phyloP scores from a whole-genome alignment of 2,888 invertebrate species.

The Meta bourneti region DNA sequence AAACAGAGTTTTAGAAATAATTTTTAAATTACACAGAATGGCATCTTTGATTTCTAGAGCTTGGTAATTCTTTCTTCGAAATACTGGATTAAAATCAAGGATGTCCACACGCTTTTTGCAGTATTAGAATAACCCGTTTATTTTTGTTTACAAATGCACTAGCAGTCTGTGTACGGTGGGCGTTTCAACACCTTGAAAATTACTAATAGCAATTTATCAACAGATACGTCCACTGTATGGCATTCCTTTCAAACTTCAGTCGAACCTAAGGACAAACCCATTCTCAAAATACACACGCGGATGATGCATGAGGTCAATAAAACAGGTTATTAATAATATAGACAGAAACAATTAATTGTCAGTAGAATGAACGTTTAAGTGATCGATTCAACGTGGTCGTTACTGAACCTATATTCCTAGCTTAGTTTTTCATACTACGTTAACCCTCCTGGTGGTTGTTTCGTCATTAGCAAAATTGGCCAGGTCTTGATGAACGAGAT shows the following conservation, averaged over 20 bases:
- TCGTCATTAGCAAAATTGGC: too few relatives aligned
- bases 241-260: neutral
- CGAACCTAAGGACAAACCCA: neutral
- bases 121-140: neutral
- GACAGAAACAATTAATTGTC: too few relatives aligned
- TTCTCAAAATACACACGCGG: neutral
- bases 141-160: neutral
- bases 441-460: too few relatives aligned
- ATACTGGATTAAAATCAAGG: neutral
- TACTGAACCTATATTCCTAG: too few relatives aligned
- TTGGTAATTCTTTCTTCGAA: neutral
- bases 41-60: too few relatives aligned
- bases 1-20: too few relatives aligned
- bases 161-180: neutral
- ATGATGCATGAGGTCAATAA: neutral
- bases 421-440: too few relatives aligned
- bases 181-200: neutral
- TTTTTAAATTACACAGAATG: too few relatives aligned
- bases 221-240: neutral
- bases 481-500: too few relatives aligned
- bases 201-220: neutral
- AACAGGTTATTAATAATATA: neutral
- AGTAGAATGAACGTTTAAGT: too few relatives aligned
- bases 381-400: too few relatives aligned
- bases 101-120: neutral